These are phyloP conservation scores for Rhinella marina DNA, from an alignment of 2,797 vertebrate species.

Conservation along the genomic window DNA sequence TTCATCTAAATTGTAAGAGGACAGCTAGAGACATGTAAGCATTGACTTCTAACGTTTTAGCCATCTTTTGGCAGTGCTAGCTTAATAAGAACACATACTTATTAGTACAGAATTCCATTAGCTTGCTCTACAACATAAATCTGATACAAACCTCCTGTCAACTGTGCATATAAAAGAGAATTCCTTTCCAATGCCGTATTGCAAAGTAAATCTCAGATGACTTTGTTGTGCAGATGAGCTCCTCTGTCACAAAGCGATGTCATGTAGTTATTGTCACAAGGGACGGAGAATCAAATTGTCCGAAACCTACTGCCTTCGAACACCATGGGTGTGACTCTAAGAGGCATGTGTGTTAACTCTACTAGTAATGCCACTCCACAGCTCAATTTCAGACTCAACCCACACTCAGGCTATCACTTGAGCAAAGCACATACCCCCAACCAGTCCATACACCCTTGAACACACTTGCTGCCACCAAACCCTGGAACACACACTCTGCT, in stretches of 20 bases:
- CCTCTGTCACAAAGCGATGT: neutral
- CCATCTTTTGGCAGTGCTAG: neutral
- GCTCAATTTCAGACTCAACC: too few relatives aligned
- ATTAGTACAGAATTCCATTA: conserved; percentile 32
- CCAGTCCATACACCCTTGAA: too few relatives aligned
- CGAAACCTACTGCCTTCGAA: too few relatives aligned
- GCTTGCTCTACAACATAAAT: conserved; percentile 10
- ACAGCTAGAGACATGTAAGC: neutral
- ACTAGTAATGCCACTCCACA: too few relatives aligned
- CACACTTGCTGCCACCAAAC: too few relatives aligned
- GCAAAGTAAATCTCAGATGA: neutral
- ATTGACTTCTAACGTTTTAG: neutral
- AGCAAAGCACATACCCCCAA: too few relatives aligned
- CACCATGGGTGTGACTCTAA: too few relatives aligned
- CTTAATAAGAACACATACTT: conserved; percentile 18
- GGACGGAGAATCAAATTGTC: too few relatives aligned
- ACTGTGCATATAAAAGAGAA: conserved; percentile 1
- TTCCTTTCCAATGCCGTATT: neutral
- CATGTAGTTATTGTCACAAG: neutral
- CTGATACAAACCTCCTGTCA: conserved; percentile 20
- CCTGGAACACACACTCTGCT: too few relatives aligned
- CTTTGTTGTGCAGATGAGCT: neutral
- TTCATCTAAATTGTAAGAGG: conserved; percentile 6
- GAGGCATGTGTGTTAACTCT: too few relatives aligned
- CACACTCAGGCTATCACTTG: too few relatives aligned